Evolutionary conservation across 1,140 invertebrate genomes (phyloP), one percentile per base, ranked within the genome.

Genomic region (Heliconius hewitsoni): DNA sequence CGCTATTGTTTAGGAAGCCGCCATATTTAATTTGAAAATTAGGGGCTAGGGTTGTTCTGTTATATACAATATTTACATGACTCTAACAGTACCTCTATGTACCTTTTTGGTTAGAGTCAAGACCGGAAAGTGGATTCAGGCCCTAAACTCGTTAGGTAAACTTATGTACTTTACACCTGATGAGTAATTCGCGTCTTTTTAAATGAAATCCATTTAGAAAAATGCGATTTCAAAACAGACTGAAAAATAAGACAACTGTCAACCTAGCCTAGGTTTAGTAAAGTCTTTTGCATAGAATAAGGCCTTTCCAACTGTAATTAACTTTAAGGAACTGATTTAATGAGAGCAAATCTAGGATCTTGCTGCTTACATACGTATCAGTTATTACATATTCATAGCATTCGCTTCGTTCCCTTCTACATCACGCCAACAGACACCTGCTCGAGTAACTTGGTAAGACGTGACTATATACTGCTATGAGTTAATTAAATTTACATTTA

Each of bases 21-120:
- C 91, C 93, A 94, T 94, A 91, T 93, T 94, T 90, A 89, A 93
- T 93, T 88, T 85, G 85, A 82, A 93, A 92, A 93, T 94, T 94
- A 91, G 91, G 91, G 90, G 76, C 71, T 75, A 79, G 80, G 77
- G 76, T 60, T 77, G 79, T 84, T 71, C 70, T 46, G 73, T 37
- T 76, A 74, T 81, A 77, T 81, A 74, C 76, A 71, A 57, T 71
- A 78, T 80, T 76, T 52, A 52, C 18, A 52, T 77, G 74, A 71
- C 27, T 66, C 57, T 60, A 73, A 76, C 50, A 72, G 74, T 66
- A 60, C 55, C 60, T 66, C 8, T 66, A 66, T 66, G 60, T 66
- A 27, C 23, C 23, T 1, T 30, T 34, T 30, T 79, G 34, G 72
- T 70, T 71, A 70, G 76, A 83, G 78, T 85, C 81, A 83, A 79